A percentile compares a stretch with the other conserved stretches of the same genome.
phyloP scores from a whole-genome alignment of 2,888 invertebrate species.

The Antheraea yamamai region DNA sequence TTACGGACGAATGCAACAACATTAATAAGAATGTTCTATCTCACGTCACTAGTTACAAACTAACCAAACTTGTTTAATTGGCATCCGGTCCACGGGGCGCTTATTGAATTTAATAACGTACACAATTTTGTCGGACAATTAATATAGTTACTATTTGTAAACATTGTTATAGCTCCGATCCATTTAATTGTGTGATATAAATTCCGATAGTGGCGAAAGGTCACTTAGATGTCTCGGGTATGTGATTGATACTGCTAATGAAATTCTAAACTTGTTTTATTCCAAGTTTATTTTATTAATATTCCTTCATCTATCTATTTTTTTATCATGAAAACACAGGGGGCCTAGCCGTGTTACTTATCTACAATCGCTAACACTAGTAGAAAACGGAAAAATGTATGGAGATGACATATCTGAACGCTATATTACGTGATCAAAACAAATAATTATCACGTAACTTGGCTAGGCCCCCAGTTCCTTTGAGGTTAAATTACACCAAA shows the following conservation, averaged over 20 bases:
- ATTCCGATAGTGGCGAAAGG: not conserved
- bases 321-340: too few relatives aligned
- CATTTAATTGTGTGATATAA: slow-evolving; percentile 6
- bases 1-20: slow-evolving; percentile 22
- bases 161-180: slow-evolving; percentile 19
- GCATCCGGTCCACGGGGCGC: slow-evolving; percentile 40
- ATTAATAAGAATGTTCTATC: slow-evolving; percentile 31
- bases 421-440: too few relatives aligned
- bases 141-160: slow-evolving; percentile 39
- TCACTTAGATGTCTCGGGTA: not conserved
- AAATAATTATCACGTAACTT: too few relatives aligned
- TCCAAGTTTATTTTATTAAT: too few relatives aligned
- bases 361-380: too few relatives aligned
- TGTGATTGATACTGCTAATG: not conserved
- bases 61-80: slow-evolving; percentile 44
- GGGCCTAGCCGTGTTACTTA: too few relatives aligned
- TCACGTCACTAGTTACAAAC: slow-evolving; percentile 42
- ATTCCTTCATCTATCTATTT: too few relatives aligned
- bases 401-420: too few relatives aligned
- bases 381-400: too few relatives aligned
- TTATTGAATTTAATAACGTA: slow-evolving; percentile 45
- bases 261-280: too few relatives aligned
- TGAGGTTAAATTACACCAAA: too few relatives aligned
- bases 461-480: too few relatives aligned
- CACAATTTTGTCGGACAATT: slow-evolving; percentile 33